Conservation (phyloP, 2,888 invertebrate genomes). For the Macrophya annulata region DNA sequence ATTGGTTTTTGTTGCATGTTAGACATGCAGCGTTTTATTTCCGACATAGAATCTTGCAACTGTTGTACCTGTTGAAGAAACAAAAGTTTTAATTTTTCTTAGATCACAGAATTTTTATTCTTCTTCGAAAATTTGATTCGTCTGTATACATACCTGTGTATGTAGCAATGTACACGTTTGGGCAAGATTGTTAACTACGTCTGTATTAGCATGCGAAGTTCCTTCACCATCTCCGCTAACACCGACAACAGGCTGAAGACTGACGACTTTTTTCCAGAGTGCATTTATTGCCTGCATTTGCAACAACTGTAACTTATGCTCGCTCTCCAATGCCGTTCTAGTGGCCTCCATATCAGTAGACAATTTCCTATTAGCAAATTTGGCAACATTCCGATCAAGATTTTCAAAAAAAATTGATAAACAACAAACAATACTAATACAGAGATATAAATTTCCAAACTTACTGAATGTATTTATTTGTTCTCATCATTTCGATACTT, state of each 20-base stretch:
- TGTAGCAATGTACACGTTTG: constrained; percentile 89
- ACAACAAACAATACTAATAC: constrained; percentile 32
- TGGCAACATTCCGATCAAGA: neutral
- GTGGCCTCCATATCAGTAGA: constrained; percentile 93
- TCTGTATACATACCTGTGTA: constrained; percentile 82
- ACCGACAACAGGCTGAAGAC: constrained; percentile 81
- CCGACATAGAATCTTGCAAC: constrained; percentile 89
- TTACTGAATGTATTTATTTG: constrained; percentile 92
- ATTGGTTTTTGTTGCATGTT: constrained; percentile 70
- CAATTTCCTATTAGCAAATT: constrained; percentile 83
- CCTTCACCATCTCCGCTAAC: constrained; percentile 70
- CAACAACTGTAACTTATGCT: constrained; percentile 91
- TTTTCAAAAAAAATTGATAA: constrained; percentile 45
- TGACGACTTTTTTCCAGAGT: constrained; percentile 92
- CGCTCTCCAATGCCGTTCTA: constrained; percentile 91
- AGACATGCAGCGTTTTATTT: constrained; percentile 88
- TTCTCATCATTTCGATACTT: constrained; percentile 88
- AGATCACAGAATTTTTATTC: neutral
- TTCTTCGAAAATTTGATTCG: neutral
- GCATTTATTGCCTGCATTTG: constrained; percentile 96
- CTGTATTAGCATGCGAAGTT: constrained; percentile 80
- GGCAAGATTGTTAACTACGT: constrained; percentile 87
- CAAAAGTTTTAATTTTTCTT: neutral
- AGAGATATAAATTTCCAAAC: neutral
- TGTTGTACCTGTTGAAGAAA: constrained; percentile 85